Conservation (phyloP, 2,888 invertebrate species). For the Rotaria sp. region DNA sequence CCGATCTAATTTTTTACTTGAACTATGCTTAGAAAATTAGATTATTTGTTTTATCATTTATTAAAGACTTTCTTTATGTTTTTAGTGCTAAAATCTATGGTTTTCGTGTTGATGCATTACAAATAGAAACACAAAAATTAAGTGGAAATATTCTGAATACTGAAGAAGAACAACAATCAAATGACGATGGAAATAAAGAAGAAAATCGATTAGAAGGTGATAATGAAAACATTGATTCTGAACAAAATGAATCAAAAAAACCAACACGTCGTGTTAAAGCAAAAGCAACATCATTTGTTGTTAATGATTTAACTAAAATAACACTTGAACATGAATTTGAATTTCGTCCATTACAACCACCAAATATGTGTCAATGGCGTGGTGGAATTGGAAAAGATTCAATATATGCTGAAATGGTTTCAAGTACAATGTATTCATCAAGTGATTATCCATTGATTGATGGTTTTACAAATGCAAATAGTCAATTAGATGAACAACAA, state of each 20-base stretch:
- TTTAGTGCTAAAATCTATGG: slow-evolving; percentile 75
- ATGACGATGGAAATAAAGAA: neutral
- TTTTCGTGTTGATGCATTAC: slow-evolving; percentile 74
- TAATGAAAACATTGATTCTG: neutral
- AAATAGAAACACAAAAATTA: slow-evolving; percentile 68
- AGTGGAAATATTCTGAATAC: slow-evolving; percentile 1
- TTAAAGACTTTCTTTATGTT: too few species aligned
- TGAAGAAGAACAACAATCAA: neutral
- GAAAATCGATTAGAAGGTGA: neutral
- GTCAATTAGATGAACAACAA: neutral
- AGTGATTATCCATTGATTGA: slow-evolving; percentile 3
- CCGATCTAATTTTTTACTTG: too few species aligned
- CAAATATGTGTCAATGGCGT: slow-evolving; percentile 12
- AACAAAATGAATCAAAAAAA: neutral
- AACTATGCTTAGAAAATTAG: too few species aligned
- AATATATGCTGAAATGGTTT: neutral
- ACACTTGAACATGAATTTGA: neutral
- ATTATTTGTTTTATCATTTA: too few species aligned
- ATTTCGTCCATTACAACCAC: slow-evolving; percentile 27
- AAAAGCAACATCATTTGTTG: neutral
- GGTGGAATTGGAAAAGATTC: neutral
- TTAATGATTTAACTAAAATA: slow-evolving; percentile 1
- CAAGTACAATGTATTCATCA: slow-evolving; percentile 23
- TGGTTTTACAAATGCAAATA: neutral
- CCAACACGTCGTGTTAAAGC: neutral